These are phyloP conservation scores for Euura saliciscinereae DNA, from an alignment of 1,140 invertebrate species.

Conservation along the genomic window DNA sequence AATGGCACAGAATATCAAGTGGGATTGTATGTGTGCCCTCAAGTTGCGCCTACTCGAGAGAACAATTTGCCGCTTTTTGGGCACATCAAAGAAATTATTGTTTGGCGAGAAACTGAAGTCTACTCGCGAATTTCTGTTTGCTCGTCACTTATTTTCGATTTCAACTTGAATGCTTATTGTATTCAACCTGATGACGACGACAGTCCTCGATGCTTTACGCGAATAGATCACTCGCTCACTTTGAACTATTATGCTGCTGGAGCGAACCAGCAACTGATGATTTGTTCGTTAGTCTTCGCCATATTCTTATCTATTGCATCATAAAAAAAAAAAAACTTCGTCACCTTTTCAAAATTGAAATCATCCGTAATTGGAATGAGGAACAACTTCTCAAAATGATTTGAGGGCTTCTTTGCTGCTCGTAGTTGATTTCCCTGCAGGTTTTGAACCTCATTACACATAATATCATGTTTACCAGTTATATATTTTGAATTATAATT, in stretches of 20 bases:
- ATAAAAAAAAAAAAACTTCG: too few species aligned
- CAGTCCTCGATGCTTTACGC: constrained; percentile 6
- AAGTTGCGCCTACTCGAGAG: constrained; percentile 12
- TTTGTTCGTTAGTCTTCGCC: constrained; percentile 15
- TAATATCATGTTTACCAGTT: too few species aligned
- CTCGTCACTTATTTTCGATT: background rate
- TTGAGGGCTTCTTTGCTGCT: too few species aligned
- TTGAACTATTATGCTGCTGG: constrained; percentile 17
- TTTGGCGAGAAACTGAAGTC: constrained; percentile 11
- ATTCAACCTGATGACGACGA: background rate
- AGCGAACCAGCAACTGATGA: constrained; percentile 3
- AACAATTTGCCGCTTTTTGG: constrained; percentile 25
- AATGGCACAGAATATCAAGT: constrained; percentile 28
- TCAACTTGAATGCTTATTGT: background rate
- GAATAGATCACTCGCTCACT: constrained; percentile 9
- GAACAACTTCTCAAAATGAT: too few species aligned
- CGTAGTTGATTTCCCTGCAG: too few species aligned
- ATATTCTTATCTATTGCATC: too few species aligned
- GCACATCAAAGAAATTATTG: constrained; percentile 24
- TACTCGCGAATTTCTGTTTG: background rate
- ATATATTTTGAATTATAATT: too few species aligned
- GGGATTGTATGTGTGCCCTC: constrained; percentile 22
- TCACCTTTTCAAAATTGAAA: too few species aligned
- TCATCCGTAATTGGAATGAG: too few species aligned
- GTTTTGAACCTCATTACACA: too few species aligned